phyloP scores from a whole-genome alignment of 2,113 vertebrate genomes.

The Oncorhynchus nerka region DNA sequence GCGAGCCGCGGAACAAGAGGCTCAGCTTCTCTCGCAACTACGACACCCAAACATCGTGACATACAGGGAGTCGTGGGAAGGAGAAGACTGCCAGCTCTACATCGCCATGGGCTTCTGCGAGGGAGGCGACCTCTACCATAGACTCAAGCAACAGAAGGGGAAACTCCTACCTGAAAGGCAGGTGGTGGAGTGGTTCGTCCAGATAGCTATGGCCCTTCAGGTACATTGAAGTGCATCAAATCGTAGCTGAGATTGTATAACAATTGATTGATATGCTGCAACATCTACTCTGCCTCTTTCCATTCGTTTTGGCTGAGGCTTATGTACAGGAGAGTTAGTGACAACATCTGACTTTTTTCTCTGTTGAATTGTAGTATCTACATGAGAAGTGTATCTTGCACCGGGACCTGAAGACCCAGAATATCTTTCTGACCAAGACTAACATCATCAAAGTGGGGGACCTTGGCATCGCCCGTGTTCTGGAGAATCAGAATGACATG shows the following conservation, averaged over 20 bases:
- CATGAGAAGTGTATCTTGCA: constrained; percentile 95
- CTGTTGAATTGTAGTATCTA: constrained; percentile 81
- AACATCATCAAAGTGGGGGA: constrained; percentile 98
- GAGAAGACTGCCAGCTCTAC: constrained; percentile 84
- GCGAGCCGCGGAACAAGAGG: constrained; percentile 91
- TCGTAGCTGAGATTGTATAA: background rate
- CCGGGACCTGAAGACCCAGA: constrained; percentile 96
- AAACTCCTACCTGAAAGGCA: constrained; percentile 87
- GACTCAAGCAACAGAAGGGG: constrained; percentile 90
- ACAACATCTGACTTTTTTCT: background rate
- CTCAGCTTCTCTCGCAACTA: constrained; percentile 88
- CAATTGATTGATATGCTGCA: no score
- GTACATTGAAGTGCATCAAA: constrained; percentile 57
- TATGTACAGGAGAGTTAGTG: background rate
- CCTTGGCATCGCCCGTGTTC: constrained; percentile 90
- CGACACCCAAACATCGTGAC: constrained; percentile 96
- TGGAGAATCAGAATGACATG: constrained; percentile 95
- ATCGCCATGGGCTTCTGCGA: constrained; percentile 98
- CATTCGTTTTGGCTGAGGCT: no score
- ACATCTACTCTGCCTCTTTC: no score
- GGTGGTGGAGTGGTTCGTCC: constrained; percentile 98
- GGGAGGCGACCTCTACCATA: constrained; percentile 94
- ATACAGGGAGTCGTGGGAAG: constrained; percentile 96
- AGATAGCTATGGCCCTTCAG: constrained; percentile 97
- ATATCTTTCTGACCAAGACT: constrained; percentile 93